Evolutionary conservation across 1,140 invertebrate genomes (phyloP), one percentile per base, ranked within the genome.

Genomic region (Philotrypesis tridentata): DNA sequence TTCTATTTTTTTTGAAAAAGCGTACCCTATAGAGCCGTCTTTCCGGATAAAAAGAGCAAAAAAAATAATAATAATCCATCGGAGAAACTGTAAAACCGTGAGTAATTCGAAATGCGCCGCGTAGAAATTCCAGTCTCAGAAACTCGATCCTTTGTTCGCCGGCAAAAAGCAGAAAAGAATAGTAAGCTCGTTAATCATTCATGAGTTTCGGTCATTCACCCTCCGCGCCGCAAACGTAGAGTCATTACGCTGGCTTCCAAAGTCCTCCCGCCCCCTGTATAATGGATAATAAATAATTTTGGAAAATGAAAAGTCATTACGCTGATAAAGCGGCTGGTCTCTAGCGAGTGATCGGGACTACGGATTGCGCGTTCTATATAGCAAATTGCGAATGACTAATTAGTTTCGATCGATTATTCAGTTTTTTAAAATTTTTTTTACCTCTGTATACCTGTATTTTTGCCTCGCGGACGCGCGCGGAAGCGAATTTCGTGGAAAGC

Each of bases 101-200:
- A n/a, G 48, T 17, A 55, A 21, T 6, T 55, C n/a, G 48, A 37
- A 37, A 14, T 43, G 14, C 11, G 0, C 48, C 48, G 48, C 48
- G 17, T n/a, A 6, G 48, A 55, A 65, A 29, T 23, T 2, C 83
- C 76, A 83, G 84, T 86, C 85, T 85, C 82, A 84, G 82, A 86
- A 88, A 86, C 84, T 87, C 85, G 79, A 75, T 77, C 77, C 82
- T 85, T 85, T 82, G 86, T 82, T 85, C 85, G 81, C 29, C 81
- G 80, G 67, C 75, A 79, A 83, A 85, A 63, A n/a, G 27, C 63
- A 67, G 25, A 31, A n/a, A 55, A 55, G 48, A 82, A 78, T 85
- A 82, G 77, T 82, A n/a, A n/a, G n/a, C n/a, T 81, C 86, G 87
- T 89, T 89, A 89, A 89, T 89, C 89, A 88, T 88, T 88, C 84